Base-by-base conservation (phyloP, 1,140 invertebrate species). In the Drosophila setifemur region DNA sequence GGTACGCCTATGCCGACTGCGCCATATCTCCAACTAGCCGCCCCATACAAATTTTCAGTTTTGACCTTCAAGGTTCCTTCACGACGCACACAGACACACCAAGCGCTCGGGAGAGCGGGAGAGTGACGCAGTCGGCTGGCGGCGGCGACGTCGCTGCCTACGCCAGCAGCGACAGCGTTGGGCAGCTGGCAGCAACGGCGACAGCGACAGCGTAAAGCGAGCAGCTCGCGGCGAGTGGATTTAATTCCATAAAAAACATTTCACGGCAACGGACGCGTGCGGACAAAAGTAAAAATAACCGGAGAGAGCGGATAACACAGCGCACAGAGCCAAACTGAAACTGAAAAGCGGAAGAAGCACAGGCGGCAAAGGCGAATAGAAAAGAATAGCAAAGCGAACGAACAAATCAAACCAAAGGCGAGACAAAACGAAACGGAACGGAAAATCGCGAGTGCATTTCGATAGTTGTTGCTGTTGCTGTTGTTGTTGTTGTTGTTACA, bases 61-160 rank as follows among this genome's bases (percentile, higher is more conserved):
- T 89, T 90, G 88, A 90, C 88, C 88, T 90, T 90, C 88, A 90
- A 90, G 88, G 85, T 90, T 90, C 88, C 88, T 90, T 88, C 85
- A 89, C 89, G 82, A 64, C 77, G 61, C 71, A 67, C 75, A 76
- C 58, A 64, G 28, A 45, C 21, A 47, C n/a, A 40, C 12, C 6
- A 3, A 37, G 11, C 16, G 48, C 31, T 7, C 14, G 28, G 31
- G 25, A 58, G 31, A 53, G 12, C 33, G 18, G 23, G 18, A 9
- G 19, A 44, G 7, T 12, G 33, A 45, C 31, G 48, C 12, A 29
- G 11, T 28, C 9, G 50, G 14, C 31, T 42, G 33, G 43, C 45
- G 18, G 25, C 21, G 37, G 26, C 39, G 39, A 31, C 48, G 61
- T 7, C 21, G 52, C 53, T 39, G 61, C 7, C 26, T 57, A 43